These are phyloP conservation scores for Axis porcinus DNA, from an alignment of 2,113 vertebrate species.

Conservation along the genomic window DNA sequence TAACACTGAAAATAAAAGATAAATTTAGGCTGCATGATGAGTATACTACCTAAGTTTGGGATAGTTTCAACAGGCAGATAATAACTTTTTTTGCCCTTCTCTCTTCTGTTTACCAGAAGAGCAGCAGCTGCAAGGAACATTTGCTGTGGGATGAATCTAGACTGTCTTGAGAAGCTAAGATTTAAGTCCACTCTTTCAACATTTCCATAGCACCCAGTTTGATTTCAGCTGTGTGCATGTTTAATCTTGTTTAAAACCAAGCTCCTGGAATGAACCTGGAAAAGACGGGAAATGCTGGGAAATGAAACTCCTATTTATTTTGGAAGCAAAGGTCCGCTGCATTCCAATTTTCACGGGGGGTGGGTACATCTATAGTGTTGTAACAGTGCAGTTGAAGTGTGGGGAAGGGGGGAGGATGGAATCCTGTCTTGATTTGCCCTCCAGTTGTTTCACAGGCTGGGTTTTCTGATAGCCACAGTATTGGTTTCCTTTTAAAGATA, in stretches of 20 bases:
- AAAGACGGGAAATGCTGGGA: constrained; percentile 73
- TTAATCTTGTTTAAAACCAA: constrained; percentile 78
- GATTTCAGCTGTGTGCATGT: constrained; percentile 78
- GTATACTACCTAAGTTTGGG: constrained; percentile 25
- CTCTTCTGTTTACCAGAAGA: constrained; percentile 69
- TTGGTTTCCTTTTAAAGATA: neutral
- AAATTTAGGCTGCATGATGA: neutral
- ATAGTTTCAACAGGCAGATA: constrained; percentile 26
- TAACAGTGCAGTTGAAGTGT: neutral
- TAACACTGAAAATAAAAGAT: neutral
- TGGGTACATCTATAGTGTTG: constrained; percentile 20
- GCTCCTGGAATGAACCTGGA: constrained; percentile 66
- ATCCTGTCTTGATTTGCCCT: neutral
- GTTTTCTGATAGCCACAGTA: neutral
- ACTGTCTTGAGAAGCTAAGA: constrained; percentile 70
- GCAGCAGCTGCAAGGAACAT: constrained; percentile 77
- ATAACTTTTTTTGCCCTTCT: constrained; percentile 58
- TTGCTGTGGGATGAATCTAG: constrained; percentile 72
- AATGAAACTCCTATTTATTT: constrained; percentile 68
- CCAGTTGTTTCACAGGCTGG: neutral
- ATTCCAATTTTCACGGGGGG: constrained; percentile 13
- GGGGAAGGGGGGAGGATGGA: neutral
- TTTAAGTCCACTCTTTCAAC: constrained; percentile 76
- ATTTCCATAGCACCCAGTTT: constrained; percentile 70
- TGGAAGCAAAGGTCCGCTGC: constrained; percentile 62